Evolutionary conservation across 2,888 invertebrate species (phyloP).

Genomic region (Gandaritis pyraliata): DNA sequence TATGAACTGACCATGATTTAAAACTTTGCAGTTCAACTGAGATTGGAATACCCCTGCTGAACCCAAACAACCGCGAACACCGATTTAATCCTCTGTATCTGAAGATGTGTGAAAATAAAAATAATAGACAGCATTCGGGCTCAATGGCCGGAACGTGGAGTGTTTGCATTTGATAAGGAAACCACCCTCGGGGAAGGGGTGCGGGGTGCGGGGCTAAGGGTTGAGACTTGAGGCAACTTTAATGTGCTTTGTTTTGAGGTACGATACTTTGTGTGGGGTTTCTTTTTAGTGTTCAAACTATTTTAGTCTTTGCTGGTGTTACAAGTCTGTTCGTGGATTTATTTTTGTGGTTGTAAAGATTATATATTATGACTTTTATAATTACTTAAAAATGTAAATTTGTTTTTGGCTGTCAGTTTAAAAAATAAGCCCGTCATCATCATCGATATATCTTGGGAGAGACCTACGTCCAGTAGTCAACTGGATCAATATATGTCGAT

Average conservation of each 20-base stretch:
- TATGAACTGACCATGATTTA: too few species aligned
- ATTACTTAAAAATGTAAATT: too few species aligned
- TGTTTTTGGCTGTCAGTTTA: too few species aligned
- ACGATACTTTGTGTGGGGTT: constrained; percentile 19
- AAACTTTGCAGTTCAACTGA: too few species aligned
- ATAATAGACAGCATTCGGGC: constrained; percentile 70
- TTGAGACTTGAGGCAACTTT: constrained; percentile 46
- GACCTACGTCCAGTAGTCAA: too few species aligned
- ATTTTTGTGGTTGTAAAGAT: background rate
- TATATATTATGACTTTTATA: too few species aligned
- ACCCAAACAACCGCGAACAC: constrained; percentile 47
- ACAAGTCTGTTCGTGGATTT: background rate
- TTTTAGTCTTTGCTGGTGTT: background rate
- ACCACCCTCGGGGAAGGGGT: constrained; percentile 39
- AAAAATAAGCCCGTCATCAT: too few species aligned
- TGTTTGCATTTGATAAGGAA: constrained; percentile 81
- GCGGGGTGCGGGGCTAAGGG: constrained; percentile 48
- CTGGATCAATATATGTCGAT: too few species aligned
- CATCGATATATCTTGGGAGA: too few species aligned
- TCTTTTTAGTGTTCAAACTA: constrained; percentile 1
- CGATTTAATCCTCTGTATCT: constrained; percentile 58
- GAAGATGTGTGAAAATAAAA: constrained; percentile 73
- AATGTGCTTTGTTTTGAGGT: constrained; percentile 41
- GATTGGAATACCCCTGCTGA: too few species aligned
- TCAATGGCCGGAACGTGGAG: constrained; percentile 79